Conservation (phyloP, 64 coral and sea anemone genomes). For the Stichodactyla helianthus region DNA sequence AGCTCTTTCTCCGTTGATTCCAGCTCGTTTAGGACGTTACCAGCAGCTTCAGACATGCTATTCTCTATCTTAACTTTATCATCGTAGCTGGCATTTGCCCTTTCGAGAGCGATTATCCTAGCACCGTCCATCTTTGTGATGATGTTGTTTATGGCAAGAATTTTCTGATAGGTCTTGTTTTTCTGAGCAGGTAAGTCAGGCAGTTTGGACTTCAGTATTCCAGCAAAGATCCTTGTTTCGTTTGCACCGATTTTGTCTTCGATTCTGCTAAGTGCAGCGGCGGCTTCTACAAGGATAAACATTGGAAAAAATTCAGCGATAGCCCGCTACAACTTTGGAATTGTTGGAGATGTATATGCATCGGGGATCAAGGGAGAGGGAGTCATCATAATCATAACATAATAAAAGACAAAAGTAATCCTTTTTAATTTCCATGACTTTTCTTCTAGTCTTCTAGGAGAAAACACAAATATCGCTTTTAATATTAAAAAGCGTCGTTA, state of each 20-base stretch:
- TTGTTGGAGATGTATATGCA: too few species aligned
- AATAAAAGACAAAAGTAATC: too few species aligned
- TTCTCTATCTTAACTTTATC: conserved; percentile 57
- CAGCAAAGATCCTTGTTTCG: conserved; percentile 45
- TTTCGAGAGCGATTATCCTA: conserved; percentile 43
- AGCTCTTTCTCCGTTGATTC: conserved; percentile 60
- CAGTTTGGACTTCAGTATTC: conserved; percentile 47
- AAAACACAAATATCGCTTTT: too few species aligned
- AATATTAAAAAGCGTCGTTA: too few species aligned
- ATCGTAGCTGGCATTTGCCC: conserved; percentile 49
- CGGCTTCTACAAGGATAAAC: conserved; percentile 35
- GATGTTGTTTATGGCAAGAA: conserved; percentile 46
- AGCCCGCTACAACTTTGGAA: not conserved
- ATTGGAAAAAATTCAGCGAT: not conserved
- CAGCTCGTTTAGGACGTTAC: conserved; percentile 39
- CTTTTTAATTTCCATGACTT: too few species aligned
- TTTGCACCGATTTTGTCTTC: conserved; percentile 57
- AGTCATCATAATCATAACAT: too few species aligned
- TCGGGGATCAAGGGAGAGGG: too few species aligned
- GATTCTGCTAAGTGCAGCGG: conserved; percentile 65
- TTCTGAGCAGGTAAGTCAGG: conserved; percentile 22
- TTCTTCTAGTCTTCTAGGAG: too few species aligned
- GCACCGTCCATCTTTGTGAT: conserved; percentile 83
- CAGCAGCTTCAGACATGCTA: conserved; percentile 30
- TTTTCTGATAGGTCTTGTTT: conserved; percentile 43